phyloP scores from a whole-genome alignment of 2,113 vertebrate genomes.

The Prietella phreatophila region DNA sequence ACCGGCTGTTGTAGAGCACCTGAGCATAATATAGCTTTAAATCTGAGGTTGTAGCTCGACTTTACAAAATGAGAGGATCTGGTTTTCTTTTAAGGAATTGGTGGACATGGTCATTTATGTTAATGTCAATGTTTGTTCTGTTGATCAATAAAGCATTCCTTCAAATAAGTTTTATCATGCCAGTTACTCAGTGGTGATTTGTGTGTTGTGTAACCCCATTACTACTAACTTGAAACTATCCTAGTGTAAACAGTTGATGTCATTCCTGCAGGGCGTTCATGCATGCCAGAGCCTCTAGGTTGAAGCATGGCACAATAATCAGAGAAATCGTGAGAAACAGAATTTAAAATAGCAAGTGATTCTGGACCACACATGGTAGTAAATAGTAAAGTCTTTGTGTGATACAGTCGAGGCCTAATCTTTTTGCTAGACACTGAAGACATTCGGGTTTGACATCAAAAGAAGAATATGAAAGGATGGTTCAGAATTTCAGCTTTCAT shows the following conservation, averaged over 20 bases:
- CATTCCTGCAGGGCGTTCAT: not conserved
- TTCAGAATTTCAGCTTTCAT: not conserved
- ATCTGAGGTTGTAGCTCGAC: slow-evolving; percentile 41
- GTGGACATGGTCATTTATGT: slow-evolving; percentile 54
- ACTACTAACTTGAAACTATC: not conserved
- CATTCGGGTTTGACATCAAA: not conserved
- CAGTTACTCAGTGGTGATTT: not conserved
- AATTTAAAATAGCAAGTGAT: not conserved
- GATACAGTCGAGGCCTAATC: not conserved
- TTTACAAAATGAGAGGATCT: slow-evolving; percentile 62
- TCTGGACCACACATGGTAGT: not conserved
- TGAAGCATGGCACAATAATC: slow-evolving; percentile 3
- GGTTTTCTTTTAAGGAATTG: slow-evolving; percentile 49
- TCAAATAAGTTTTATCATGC: slow-evolving; percentile 57
- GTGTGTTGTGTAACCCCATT: not conserved
- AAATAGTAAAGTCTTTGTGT: not conserved
- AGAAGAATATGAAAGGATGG: not conserved
- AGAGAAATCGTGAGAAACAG: not conserved
- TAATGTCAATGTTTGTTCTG: slow-evolving; percentile 66
- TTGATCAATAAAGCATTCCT: slow-evolving; percentile 80
- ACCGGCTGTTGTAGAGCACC: slow-evolving; percentile 27
- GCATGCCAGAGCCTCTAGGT: not conserved
- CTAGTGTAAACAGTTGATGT: not conserved
- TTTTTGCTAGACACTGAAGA: not conserved
- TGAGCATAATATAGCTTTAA: slow-evolving; percentile 52